A percentile compares a stretch with the other conserved stretches of the same genome.
Evolutionary conservation across 2,888 invertebrate species (phyloP).

Genomic region (Phaedon cochleariae): DNA sequence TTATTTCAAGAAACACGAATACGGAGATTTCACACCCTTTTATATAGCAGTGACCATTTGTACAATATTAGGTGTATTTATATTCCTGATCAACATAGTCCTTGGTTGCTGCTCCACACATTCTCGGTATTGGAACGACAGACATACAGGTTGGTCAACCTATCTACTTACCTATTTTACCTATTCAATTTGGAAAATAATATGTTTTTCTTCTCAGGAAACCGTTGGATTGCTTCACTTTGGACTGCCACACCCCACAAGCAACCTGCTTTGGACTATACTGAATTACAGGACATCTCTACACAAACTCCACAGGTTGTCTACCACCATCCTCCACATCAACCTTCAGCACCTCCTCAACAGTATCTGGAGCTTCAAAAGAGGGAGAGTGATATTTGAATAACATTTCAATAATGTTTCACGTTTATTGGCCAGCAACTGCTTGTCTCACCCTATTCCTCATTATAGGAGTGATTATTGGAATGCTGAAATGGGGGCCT

Average conservation of each 20-base stretch:
- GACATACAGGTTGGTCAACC: conserved; percentile 73
- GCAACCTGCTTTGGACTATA: conserved; percentile 81
- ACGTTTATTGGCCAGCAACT: conserved; percentile 81
- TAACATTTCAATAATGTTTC: conserved; percentile 61
- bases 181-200: background rate
- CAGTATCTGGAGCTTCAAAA: conserved; percentile 65
- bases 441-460: conserved; percentile 78
- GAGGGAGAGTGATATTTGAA: conserved; percentile 80
- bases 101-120: conserved; percentile 85
- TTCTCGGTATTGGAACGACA: conserved; percentile 82
- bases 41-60: conserved; percentile 84
- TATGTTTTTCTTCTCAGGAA: conserved; percentile 66
- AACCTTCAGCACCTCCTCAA: conserved; percentile 54
- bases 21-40: conserved; percentile 85
- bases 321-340: conserved; percentile 57
- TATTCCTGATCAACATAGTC: conserved; percentile 79
- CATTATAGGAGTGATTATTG: conserved; percentile 74
- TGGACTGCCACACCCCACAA: conserved; percentile 87
- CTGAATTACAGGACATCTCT: conserved; percentile 71
- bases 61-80: conserved; percentile 73
- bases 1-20: conserved; percentile 67
- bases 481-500: conserved; percentile 79
- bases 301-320: conserved; percentile 55
- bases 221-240: conserved; percentile 84
- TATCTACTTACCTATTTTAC: background rate